Conservation (phyloP, 1,140 invertebrate species). For the Hermetia illucens region DNA sequence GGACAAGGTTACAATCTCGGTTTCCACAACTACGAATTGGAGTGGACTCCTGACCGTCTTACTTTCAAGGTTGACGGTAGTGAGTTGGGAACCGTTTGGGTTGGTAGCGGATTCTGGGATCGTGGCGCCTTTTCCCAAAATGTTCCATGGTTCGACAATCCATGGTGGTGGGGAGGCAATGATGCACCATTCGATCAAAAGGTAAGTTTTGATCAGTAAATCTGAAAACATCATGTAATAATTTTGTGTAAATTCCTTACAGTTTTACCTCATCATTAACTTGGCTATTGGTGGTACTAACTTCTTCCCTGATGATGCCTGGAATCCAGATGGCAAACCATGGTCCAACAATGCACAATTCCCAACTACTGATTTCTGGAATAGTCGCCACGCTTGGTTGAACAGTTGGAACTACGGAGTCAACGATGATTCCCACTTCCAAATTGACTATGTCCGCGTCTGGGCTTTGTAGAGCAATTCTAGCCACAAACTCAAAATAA, state of each 20-base stretch:
- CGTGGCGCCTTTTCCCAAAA: not conserved
- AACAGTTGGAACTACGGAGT: conserved; percentile 30
- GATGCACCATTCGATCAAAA: conserved; percentile 31
- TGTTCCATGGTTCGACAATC: conserved; percentile 13
- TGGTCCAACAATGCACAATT: conserved; percentile 38
- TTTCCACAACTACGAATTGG: conserved; percentile 42
- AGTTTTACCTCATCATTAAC: conserved; percentile 54
- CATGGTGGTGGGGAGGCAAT: conserved; percentile 27
- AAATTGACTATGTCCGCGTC: conserved; percentile 32
- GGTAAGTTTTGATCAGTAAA: conserved; percentile 13
- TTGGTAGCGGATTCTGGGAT: conserved; percentile 1
- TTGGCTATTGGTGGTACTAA: conserved; percentile 47
- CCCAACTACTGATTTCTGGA: conserved; percentile 32
- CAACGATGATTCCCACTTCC: conserved; percentile 28
- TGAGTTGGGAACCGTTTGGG: not conserved
- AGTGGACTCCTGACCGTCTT: conserved; percentile 40
- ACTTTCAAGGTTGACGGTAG: not conserved
- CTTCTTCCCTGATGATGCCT: conserved; percentile 41
- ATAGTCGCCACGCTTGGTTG: conserved; percentile 20
- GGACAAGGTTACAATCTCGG: conserved; percentile 38
- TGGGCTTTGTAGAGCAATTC: conserved; percentile 29
- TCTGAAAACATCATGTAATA: not conserved
- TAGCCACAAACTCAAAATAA: too few species aligned
- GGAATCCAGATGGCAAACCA: conserved; percentile 37
- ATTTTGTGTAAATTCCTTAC: conserved; percentile 15